Conservation (phyloP, 2,113 vertebrate genomes). For the Sylvietta virens region DNA sequence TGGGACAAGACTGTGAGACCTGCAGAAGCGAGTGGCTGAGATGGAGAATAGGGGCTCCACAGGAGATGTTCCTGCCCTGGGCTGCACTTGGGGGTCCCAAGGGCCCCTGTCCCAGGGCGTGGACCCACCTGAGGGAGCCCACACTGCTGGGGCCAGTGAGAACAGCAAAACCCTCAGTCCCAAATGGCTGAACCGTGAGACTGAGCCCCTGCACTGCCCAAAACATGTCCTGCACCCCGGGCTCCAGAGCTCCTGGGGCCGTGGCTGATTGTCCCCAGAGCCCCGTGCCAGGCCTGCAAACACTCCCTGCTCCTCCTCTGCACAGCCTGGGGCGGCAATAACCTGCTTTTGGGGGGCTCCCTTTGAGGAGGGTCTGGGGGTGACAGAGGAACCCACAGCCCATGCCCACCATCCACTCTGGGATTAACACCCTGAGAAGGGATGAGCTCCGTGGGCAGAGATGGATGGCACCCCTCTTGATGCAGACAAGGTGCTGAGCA, state of each 20-base stretch:
- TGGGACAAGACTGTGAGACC: not conserved
- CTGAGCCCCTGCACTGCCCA: not conserved
- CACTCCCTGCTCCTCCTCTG: not conserved
- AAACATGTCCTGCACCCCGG: rapidly evolving
- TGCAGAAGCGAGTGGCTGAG: not conserved
- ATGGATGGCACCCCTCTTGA: not conserved
- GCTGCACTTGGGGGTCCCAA: rapidly evolving
- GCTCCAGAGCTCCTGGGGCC: not conserved
- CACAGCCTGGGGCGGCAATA: not conserved
- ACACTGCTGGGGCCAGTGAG: rapidly evolving
- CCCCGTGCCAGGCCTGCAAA: not conserved
- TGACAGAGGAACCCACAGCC: not conserved
- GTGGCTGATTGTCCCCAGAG: not conserved
- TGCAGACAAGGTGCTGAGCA: not conserved
- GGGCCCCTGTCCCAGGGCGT: not conserved
- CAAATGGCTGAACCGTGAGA: not conserved
- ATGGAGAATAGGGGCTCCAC: rapidly evolving
- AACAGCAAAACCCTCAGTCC: not conserved
- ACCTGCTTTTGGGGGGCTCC: not conserved
- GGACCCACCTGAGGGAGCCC: not conserved
- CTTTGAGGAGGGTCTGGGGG: not conserved
- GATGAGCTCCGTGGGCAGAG: not conserved
- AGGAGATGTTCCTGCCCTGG: not conserved
- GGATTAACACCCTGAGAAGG: not conserved
- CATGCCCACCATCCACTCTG: rapidly evolving